A percentile compares a stretch with the other conserved stretches of the same genome.
Conservation (phyloP, 1,140 invertebrate genomes). For the Drosophila orena region DNA sequence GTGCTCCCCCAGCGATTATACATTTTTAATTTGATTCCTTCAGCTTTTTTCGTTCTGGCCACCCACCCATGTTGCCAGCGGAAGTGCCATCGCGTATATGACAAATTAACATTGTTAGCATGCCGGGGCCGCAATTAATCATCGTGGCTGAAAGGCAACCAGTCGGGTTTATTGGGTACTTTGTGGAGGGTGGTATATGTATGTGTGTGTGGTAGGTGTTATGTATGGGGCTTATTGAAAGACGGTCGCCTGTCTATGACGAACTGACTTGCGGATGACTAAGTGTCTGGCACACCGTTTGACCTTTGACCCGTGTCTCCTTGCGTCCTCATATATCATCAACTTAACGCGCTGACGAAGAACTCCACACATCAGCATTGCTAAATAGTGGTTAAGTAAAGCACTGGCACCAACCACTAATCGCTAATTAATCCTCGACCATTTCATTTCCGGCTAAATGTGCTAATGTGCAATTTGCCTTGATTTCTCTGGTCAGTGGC, state of each 20-base stretch:
- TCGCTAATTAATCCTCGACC: constrained; percentile 3
- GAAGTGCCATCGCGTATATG: constrained; percentile 66
- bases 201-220: not conserved
- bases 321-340: not conserved
- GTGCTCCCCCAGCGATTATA: constrained; percentile 65
- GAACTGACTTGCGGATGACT: constrained; percentile 34
- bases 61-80: constrained; percentile 18
- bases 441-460: not conserved
- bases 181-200: no score
- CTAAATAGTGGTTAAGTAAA: not conserved
- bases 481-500: constrained; percentile 3
- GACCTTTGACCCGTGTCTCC: constrained; percentile 31
- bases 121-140: constrained; percentile 73
- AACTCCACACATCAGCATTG: not conserved
- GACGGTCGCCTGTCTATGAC: constrained; percentile 33
- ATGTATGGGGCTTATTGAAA: constrained; percentile 55
- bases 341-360: constrained; percentile 2
- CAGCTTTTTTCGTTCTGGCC: constrained; percentile 26
- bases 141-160: constrained; percentile 31
- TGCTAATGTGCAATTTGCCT: constrained; percentile 1
- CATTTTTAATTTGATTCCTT: constrained; percentile 81
- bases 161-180: not conserved
- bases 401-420: not conserved
- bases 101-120: constrained; percentile 81
- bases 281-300: constrained; percentile 18